Conservation (phyloP, 2,113 vertebrate species). For the Caloenas nicobarica region DNA sequence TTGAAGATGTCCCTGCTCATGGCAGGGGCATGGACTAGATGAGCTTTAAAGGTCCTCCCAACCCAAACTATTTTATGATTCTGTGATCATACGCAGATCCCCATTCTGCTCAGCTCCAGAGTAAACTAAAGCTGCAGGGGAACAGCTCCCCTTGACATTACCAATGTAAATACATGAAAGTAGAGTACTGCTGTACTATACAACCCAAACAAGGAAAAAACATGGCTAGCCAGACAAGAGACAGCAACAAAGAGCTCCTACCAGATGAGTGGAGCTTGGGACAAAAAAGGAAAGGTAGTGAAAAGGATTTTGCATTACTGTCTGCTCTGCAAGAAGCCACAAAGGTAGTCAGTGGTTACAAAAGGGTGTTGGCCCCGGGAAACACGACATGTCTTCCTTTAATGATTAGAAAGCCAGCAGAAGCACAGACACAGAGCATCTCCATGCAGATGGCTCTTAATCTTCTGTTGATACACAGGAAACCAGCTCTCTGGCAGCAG, state of each 20-base stretch:
- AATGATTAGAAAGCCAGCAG: background rate
- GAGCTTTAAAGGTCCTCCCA: too few species aligned
- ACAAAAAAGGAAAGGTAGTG: background rate
- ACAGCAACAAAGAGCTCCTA: conserved; percentile 6
- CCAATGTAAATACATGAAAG: background rate
- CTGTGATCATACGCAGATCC: background rate
- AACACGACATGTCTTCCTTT: background rate
- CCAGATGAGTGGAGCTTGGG: background rate
- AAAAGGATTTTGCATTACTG: background rate
- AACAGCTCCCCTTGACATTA: background rate
- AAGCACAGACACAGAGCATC: background rate
- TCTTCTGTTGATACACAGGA: background rate
- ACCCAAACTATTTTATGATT: too few species aligned
- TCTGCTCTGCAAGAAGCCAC: conserved; percentile 3
- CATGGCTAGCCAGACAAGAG: background rate
- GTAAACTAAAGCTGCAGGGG: background rate
- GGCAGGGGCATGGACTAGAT: too few species aligned
- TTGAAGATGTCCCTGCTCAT: too few species aligned
- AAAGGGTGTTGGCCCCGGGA: conserved; percentile 12
- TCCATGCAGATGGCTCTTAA: background rate
- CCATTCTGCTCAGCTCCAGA: background rate
- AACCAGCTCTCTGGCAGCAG: background rate
- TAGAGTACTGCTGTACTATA: background rate
- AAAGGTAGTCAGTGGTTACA: background rate
- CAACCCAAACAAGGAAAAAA: background rate